phyloP scores from a whole-genome alignment of 2,113 vertebrate genomes.

The Leptobrachium leishanense region DNA sequence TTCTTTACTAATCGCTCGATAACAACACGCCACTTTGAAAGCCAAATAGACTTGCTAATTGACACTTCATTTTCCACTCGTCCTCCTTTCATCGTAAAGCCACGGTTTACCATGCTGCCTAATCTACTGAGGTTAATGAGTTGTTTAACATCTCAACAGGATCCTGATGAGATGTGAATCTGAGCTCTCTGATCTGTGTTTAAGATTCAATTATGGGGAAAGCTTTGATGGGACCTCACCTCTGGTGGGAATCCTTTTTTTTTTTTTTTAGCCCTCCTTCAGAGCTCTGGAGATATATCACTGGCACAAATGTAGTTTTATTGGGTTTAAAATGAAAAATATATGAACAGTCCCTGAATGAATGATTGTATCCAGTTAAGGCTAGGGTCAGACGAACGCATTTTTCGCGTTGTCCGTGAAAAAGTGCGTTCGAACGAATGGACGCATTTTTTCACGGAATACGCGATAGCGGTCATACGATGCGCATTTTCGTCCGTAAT shows the following conservation, averaged over 20 bases:
- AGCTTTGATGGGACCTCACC: slow-evolving; percentile 10
- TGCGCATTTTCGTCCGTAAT: too few species aligned
- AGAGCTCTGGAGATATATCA: too few species aligned
- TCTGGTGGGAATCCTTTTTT: not conserved
- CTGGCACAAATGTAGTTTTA: too few species aligned
- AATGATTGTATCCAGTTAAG: too few species aligned
- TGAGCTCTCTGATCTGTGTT: slow-evolving; percentile 12
- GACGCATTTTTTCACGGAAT: too few species aligned
- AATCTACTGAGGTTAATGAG: slow-evolving; percentile 46
- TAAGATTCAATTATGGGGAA: not conserved
- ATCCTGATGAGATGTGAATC: slow-evolving; percentile 4
- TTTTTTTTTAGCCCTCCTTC: too few species aligned
- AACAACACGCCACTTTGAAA: slow-evolving; percentile 27
- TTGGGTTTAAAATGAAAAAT: too few species aligned
- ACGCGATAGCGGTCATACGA: too few species aligned
- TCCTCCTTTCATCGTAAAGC: slow-evolving; percentile 15
- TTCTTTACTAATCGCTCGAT: slow-evolving; percentile 10
- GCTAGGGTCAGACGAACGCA: too few species aligned
- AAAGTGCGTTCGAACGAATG: too few species aligned
- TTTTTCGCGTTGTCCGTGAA: too few species aligned
- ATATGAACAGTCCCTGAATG: too few species aligned
- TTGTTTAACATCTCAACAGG: slow-evolving; percentile 46
- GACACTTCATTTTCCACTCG: slow-evolving; percentile 6
- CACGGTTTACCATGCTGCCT: slow-evolving; percentile 30
- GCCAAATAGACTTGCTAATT: slow-evolving; percentile 34